Percentiles rank a stretch among this genome's conserved stretches.
Conservation (phyloP, 2,113 vertebrate genomes). For the Vicugna pacos region DNA sequence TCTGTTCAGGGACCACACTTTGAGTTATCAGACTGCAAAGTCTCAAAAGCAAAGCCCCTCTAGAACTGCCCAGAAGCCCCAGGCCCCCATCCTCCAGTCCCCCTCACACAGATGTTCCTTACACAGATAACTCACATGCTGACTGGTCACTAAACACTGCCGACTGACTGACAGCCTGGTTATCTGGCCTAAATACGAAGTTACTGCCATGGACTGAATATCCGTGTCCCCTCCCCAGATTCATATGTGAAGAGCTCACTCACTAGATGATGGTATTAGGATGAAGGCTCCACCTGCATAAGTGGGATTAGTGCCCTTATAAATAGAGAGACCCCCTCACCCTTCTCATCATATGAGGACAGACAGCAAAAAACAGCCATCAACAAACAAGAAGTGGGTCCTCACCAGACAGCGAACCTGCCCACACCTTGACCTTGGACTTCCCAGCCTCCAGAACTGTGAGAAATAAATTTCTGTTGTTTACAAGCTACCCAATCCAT, state of each 20-base stretch:
- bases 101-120: background rate
- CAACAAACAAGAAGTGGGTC: background rate
- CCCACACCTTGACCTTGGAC: background rate
- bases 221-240: too few relatives aligned
- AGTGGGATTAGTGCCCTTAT: background rate
- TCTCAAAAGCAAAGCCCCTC: background rate
- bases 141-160: background rate
- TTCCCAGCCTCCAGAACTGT: background rate
- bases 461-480: background rate
- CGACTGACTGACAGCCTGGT: background rate
- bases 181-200: background rate
- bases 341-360: background rate
- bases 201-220: background rate
- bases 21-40: background rate
- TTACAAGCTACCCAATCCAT: background rate
- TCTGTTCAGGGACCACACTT: background rate
- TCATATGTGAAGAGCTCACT: background rate
- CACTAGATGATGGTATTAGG: background rate
- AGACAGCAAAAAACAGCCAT: background rate
- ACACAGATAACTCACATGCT: background rate
- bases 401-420: background rate
- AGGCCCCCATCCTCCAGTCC: background rate
- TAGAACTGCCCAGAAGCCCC: too few relatives aligned
- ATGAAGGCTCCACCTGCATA: background rate
- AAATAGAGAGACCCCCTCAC: background rate